Evolutionary conservation across 2,113 vertebrate species (phyloP).

Genomic region (Epinephelus moara): DNA sequence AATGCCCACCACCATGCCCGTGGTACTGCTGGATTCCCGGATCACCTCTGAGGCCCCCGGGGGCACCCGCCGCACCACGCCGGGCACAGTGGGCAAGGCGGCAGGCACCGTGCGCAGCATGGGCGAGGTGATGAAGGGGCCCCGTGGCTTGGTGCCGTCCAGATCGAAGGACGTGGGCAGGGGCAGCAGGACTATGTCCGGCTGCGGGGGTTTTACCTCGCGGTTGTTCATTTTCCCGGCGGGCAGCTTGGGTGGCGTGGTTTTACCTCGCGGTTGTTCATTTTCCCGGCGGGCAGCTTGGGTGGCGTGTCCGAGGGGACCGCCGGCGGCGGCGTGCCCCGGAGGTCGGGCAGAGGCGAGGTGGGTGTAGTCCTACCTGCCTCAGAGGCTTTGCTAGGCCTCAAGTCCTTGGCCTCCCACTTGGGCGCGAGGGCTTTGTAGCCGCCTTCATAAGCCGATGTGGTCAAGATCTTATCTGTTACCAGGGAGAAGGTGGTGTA

Average conservation of each 20-base stretch:
- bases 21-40: constrained; percentile 99
- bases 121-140: constrained; percentile 97
- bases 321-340: constrained; percentile 89
- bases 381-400: constrained; percentile 98
- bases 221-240: constrained; percentile 99
- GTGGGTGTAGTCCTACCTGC: constrained; percentile 97
- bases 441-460: constrained; percentile 99
- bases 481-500: constrained; percentile 99
- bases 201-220: constrained; percentile 96
- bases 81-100: constrained; percentile 95
- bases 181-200: constrained; percentile 97
- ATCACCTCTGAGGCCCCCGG: constrained; percentile 97
- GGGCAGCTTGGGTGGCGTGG: constrained; percentile 97
- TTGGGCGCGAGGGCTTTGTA: constrained; percentile 99
- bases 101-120: constrained; percentile 98
- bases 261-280: constrained; percentile 99
- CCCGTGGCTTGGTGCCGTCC: constrained; percentile 98
- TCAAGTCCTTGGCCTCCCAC: constrained; percentile 99
- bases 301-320: constrained; percentile 94
- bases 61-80: constrained; percentile 91
- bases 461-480: constrained; percentile 99
- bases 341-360: constrained; percentile 94
- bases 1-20: constrained; percentile 99
- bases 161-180: constrained; percentile 96
- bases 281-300: constrained; percentile 99